These are phyloP conservation scores for Thalassarche chlororhynchos DNA, from an alignment of 2,113 vertebrate species.

Conservation along the genomic window DNA sequence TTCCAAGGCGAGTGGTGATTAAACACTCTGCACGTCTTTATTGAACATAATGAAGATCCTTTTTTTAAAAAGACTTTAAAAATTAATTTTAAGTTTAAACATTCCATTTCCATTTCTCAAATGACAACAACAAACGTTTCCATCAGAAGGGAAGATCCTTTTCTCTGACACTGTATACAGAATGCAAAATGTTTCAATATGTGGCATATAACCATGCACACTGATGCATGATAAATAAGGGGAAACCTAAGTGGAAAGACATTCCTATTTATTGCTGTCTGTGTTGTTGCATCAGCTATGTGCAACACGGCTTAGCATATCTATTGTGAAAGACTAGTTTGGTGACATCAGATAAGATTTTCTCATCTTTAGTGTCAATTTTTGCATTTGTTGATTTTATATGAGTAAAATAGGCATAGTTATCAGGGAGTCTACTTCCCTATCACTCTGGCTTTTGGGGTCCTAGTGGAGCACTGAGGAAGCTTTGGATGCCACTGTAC, in stretches of 20 bases:
- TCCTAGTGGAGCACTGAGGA: background rate
- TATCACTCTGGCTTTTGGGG: background rate
- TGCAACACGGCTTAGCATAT: background rate
- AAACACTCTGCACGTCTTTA: background rate
- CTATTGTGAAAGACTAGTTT: background rate
- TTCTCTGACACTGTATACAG: background rate
- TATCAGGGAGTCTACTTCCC: background rate
- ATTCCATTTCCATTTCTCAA: background rate
- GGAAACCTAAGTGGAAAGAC: background rate
- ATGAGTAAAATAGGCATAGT: background rate
- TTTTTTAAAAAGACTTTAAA: background rate
- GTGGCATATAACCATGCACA: background rate
- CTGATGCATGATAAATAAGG: background rate
- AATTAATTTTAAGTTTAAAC: background rate
- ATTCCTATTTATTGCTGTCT: background rate
- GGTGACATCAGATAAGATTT: background rate
- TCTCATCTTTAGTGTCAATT: background rate
- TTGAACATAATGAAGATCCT: background rate
- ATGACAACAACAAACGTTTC: background rate
- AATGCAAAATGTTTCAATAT: background rate
- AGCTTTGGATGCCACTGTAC: background rate
- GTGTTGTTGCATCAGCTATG: background rate
- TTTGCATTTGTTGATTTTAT: background rate
- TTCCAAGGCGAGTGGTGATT: background rate
- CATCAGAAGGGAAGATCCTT: background rate